These are phyloP conservation scores for Caenorhabditis macrosperma DNA, from an alignment of 2,888 invertebrate species.

Conservation along the genomic window DNA sequence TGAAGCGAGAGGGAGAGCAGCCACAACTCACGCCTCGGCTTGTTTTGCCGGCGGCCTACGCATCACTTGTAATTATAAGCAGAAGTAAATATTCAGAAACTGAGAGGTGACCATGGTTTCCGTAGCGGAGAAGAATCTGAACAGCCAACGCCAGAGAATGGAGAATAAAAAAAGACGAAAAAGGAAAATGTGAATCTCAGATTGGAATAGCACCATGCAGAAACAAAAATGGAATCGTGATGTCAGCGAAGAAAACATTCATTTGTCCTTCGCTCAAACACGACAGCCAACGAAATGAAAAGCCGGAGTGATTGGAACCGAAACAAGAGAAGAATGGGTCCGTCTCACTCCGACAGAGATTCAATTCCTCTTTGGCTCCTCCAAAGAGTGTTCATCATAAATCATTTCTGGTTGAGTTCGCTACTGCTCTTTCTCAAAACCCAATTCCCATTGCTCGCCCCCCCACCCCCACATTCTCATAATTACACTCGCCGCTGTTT, in stretches of 20 bases:
- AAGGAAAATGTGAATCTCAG: too few species aligned
- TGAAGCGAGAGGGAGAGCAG: too few species aligned
- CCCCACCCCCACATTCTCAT: constrained; percentile 39
- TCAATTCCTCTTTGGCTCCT: not conserved
- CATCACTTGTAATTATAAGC: too few species aligned
- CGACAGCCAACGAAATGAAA: not conserved
- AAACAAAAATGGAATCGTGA: not conserved
- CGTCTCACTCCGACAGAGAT: not conserved
- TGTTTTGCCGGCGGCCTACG: too few species aligned
- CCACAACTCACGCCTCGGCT: too few species aligned
- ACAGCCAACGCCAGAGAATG: too few species aligned
- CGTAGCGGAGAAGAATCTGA: too few species aligned
- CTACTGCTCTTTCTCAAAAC: constrained; percentile 14
- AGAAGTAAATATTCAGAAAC: too few species aligned
- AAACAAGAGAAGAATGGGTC: not conserved
- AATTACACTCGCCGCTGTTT: constrained; percentile 32
- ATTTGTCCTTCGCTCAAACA: not conserved
- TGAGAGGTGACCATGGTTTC: too few species aligned
- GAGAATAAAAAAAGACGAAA: not conserved
- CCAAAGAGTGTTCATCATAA: constrained; percentile 34
- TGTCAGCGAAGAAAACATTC: not conserved
- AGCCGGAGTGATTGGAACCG: not conserved
- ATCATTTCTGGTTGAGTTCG: constrained; percentile 49
- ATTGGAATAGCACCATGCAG: not conserved
- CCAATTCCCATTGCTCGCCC: constrained; percentile 2